A percentile compares a stretch with the other conserved stretches of the same genome.
Evolutionary conservation across 2,797 vertebrate genomes (phyloP).

Genomic region (Neosalanx taihuensis): DNA sequence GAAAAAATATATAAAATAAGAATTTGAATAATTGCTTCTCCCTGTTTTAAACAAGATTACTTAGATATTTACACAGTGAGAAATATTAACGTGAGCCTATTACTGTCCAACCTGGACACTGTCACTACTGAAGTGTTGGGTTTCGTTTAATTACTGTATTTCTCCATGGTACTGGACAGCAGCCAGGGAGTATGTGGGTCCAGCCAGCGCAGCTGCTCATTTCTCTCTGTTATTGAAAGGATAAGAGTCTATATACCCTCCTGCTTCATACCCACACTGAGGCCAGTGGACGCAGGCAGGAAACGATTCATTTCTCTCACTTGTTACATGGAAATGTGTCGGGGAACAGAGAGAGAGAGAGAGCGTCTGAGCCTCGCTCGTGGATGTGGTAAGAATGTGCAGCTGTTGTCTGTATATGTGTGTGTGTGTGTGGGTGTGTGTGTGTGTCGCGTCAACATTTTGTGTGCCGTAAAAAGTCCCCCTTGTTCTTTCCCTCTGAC

Average conservation of each 20-base stretch:
- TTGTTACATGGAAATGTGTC: constrained; percentile 44
- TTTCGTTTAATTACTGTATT: constrained; percentile 61
- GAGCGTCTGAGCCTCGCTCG: constrained; percentile 49
- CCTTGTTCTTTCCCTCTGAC: constrained; percentile 22
- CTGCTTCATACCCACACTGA: constrained; percentile 31
- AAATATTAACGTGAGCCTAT: constrained; percentile 32
- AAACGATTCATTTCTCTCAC: constrained; percentile 64
- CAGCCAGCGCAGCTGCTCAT: constrained; percentile 63
- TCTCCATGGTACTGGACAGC: constrained; percentile 47
- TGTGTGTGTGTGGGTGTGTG: constrained; percentile 3
- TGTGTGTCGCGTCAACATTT: neutral
- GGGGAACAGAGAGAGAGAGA: constrained; percentile 43
- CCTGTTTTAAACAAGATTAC: constrained; percentile 15
- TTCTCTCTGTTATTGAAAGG: constrained; percentile 50
- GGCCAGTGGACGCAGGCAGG: constrained; percentile 57
- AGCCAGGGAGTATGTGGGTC: constrained; percentile 54
- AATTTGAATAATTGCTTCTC: neutral
- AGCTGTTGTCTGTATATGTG: constrained; percentile 49
- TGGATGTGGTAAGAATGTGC: constrained; percentile 53
- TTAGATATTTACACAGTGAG: constrained; percentile 33
- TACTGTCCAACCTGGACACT: constrained; percentile 25
- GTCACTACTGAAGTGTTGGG: constrained; percentile 60
- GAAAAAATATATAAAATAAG: neutral
- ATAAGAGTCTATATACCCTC: constrained; percentile 48
- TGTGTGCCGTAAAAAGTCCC: constrained; percentile 9